Evolutionary conservation across 2,113 vertebrate genomes (phyloP).

Genomic region (Choloepus hoffmanni): DNA sequence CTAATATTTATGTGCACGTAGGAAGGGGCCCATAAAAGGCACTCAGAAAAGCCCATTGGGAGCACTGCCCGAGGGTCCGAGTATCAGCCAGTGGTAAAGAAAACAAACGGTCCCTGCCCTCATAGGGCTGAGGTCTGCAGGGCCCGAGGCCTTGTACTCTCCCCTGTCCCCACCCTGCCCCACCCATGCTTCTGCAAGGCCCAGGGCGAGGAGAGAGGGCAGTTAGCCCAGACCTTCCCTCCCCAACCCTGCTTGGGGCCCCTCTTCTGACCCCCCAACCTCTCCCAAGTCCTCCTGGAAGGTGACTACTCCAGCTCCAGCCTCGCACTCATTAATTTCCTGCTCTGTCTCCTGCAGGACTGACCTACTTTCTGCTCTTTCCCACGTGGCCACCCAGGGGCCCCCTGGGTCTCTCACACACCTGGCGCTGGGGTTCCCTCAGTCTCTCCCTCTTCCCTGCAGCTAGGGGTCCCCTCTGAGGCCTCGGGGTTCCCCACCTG

Average conservation of each 20-base stretch:
- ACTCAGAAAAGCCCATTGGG: neutral
- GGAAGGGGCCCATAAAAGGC: neutral
- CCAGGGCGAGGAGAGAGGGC: neutral
- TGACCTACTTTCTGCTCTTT: slow-evolving; percentile 78
- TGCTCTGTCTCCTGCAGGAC: slow-evolving; percentile 60
- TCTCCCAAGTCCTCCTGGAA: slow-evolving; percentile 24
- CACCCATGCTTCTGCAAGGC: neutral
- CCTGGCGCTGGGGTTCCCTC: slow-evolving; percentile 49
- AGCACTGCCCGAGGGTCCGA: slow-evolving; percentile 2
- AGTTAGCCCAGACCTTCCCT: neutral
- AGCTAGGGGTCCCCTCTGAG: neutral
- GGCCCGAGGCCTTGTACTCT: neutral
- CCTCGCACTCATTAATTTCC: slow-evolving; percentile 72
- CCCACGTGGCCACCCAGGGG: slow-evolving; percentile 49
- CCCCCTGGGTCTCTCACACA: neutral
- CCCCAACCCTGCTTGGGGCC: neutral
- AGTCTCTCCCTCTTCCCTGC: neutral
- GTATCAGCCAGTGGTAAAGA: neutral
- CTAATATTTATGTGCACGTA: neutral
- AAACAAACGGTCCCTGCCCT: neutral
- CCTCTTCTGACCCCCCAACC: neutral
- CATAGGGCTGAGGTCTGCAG: neutral
- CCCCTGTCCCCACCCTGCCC: neutral
- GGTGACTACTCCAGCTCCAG: slow-evolving; percentile 46
- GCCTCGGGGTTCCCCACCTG: neutral